Percentiles rank a stretch among this genome's conserved stretches.
Evolutionary conservation across 2,888 invertebrate species (phyloP).

Genomic region (Drosophila subsilvestris): DNA sequence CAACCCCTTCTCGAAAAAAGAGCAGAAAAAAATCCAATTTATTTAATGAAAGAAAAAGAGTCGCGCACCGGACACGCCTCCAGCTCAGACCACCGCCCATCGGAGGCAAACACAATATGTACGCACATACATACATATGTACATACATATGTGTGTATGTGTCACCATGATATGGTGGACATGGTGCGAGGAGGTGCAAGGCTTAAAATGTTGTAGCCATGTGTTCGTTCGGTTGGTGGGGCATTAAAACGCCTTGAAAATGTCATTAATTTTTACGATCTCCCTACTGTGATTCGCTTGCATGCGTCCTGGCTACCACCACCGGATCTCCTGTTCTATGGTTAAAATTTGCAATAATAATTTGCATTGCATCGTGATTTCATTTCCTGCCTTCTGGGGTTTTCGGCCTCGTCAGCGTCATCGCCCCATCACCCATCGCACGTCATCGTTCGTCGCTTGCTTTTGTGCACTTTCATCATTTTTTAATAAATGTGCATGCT

Average conservation of each 20-base stretch:
- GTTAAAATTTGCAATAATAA: slow-evolving; percentile 61
- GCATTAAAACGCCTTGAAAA: slow-evolving; percentile 70
- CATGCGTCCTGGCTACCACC: neutral
- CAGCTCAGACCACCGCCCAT: neutral
- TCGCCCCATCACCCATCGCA: neutral
- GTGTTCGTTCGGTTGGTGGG: slow-evolving; percentile 34
- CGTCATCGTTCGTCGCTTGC: neutral
- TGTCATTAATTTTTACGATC: slow-evolving; percentile 61
- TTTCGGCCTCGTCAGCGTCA: slow-evolving; percentile 16
- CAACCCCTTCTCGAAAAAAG: slow-evolving; percentile 10
- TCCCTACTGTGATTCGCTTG: neutral
- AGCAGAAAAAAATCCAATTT: slow-evolving; percentile 49
- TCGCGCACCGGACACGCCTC: slow-evolving; percentile 5
- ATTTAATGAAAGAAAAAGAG: slow-evolving; percentile 48
- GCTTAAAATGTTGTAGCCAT: slow-evolving; percentile 36
- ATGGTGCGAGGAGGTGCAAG: slow-evolving; percentile 4
- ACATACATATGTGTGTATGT: neutral
- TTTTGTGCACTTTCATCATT: slow-evolving; percentile 66
- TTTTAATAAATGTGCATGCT: slow-evolving; percentile 77
- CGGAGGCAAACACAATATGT: neutral
- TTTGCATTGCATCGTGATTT: slow-evolving; percentile 61
- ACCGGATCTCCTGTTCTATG: slow-evolving; percentile 1
- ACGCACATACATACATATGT: neutral
- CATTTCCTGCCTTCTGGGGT: slow-evolving; percentile 46
- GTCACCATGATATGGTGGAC: neutral